Evolutionary conservation across 2,888 invertebrate genomes (phyloP), one percentile per base, ranked within the genome.

Genomic region (Orgyia antiqua): DNA sequence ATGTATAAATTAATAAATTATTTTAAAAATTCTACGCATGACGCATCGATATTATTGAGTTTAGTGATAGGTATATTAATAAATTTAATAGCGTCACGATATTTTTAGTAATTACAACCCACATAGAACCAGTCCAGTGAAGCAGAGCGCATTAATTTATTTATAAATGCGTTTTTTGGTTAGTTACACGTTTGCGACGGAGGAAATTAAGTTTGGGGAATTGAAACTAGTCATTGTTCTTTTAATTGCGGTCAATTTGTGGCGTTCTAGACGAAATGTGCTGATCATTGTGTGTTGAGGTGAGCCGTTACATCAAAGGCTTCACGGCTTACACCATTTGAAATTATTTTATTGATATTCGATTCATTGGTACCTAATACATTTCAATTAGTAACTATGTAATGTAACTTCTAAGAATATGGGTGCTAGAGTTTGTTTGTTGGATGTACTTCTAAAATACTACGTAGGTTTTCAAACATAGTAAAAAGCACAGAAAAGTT

Each of bases 161-260:
- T 52, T 52, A 68, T 64, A 65, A 64, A 67, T 68, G 66, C 68
- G 63, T 68, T 73, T 75, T 70, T 68, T 69, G 68, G 72, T 76
- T 73, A 71, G 77, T 73, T 71, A 73, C 70, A 74, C 74, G 66
- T 74, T 73, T 65, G 64, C 58, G 59, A 58, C 58, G 66, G 64
- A 80, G 84, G 83, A 84, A 84, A 84, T 86, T 83, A 70, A 77
- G 78, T 83, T 86, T 83, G 68, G 76, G 74, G 78, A 79, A 84
- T 82, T 82, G 82, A 84, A 82, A 82, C 73, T 72, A 68, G 73
- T 80, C 79, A 80, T 84, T 86, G 86, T 84, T 84, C 78, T 82
- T 82, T 79, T 86, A 82, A 84, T 82, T 83, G 83, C 74, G 69
- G 77, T 73, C 78, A 78, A 76, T 83, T 83, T 79, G 73, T 67